Percentiles rank a stretch among this genome's conserved stretches.
Conservation (phyloP, 2,113 vertebrate genomes). For the Aptenodytes patagonicus region DNA sequence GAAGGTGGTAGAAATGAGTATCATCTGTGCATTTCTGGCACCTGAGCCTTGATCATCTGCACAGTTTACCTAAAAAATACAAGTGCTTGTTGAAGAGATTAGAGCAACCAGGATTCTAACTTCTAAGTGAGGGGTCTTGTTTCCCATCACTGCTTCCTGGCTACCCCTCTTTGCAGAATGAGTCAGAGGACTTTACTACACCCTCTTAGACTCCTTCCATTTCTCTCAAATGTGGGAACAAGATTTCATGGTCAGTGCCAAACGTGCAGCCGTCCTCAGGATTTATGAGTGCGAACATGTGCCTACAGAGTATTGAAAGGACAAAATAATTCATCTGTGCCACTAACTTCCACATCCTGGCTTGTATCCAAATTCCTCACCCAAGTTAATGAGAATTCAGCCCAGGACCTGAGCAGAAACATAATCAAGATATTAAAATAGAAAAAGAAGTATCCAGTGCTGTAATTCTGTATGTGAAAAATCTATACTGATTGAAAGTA, state of each 20-base stretch:
- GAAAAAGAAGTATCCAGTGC: neutral
- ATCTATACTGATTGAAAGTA: neutral
- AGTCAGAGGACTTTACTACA: neutral
- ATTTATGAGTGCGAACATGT: neutral
- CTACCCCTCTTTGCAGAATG: neutral
- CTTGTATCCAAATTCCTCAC: neutral
- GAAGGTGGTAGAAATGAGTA: neutral
- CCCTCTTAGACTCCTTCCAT: neutral
- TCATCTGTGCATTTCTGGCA: neutral
- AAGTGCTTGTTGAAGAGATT: neutral
- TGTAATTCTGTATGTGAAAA: neutral
- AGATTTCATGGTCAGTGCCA: neutral
- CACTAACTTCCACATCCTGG: neutral
- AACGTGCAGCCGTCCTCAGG: neutral
- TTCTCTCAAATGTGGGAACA: neutral
- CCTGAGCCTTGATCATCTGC: neutral
- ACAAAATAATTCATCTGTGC: neutral
- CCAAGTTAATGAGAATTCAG: neutral
- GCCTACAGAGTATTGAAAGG: neutral
- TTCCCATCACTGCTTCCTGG: neutral
- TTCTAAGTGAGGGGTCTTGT: neutral
- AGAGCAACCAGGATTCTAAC: neutral
- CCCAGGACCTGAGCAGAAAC: neutral
- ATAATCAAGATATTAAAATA: neutral
- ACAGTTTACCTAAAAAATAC: neutral